Conservation (phyloP, 2,113 vertebrate genomes). For the Podarcis raffonei region DNA sequence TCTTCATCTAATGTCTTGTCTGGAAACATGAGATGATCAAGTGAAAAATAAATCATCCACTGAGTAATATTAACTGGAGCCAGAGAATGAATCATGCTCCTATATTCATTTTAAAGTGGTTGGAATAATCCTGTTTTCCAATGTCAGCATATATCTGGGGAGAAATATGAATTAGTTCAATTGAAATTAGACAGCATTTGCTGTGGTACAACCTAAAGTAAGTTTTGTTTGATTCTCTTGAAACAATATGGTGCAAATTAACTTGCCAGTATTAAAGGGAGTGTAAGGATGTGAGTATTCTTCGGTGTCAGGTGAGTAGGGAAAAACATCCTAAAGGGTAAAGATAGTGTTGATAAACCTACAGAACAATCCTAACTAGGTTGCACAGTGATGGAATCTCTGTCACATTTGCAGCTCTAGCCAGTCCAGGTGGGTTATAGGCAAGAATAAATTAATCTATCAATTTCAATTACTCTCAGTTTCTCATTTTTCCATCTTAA, state of each 20-base stretch:
- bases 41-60: neutral
- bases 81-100: neutral
- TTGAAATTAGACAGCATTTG: neutral
- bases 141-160: neutral
- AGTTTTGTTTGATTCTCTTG: neutral
- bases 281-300: neutral
- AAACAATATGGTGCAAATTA: neutral
- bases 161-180: neutral
- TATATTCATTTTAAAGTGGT: neutral
- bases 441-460: too few species aligned
- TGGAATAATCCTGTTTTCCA: neutral
- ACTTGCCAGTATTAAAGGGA: neutral
- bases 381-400: too few species aligned
- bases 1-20: slow-evolving; percentile 51
- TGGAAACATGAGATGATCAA: slow-evolving; percentile 22
- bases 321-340: too few species aligned
- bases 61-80: neutral
- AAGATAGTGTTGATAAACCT: neutral
- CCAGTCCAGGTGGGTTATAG: too few species aligned
- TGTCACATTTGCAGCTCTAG: too few species aligned
- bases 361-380: too few species aligned
- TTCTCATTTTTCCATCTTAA: too few species aligned
- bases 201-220: neutral
- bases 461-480: too few species aligned
- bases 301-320: neutral